phyloP scores from a whole-genome alignment of 1,140 invertebrate species.

The Drosophila nikananu region DNA sequence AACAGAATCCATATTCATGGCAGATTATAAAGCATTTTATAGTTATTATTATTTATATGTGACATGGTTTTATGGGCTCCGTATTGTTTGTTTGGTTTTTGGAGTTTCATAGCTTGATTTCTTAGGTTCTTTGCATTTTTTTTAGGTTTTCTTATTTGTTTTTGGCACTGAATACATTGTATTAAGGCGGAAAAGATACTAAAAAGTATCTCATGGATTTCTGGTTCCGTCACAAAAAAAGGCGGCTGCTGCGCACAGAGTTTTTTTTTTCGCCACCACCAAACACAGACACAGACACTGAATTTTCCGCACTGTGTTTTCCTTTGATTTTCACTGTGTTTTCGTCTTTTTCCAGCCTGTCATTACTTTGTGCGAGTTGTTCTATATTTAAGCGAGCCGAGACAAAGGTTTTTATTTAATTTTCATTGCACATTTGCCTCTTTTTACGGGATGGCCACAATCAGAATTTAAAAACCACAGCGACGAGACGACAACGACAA shows the following conservation, averaged over 20 bases:
- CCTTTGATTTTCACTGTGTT: background rate
- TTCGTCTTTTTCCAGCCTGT: constrained; percentile 18
- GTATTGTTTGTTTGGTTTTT: constrained; percentile 26
- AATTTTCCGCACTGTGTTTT: constrained; percentile 34
- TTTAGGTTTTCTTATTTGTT: background rate
- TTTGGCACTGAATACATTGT: constrained; percentile 8
- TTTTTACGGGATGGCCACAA: constrained; percentile 74
- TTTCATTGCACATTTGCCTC: constrained; percentile 67
- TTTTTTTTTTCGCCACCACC: constrained; percentile 50
- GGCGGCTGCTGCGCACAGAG: constrained; percentile 79
- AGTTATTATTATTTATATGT: constrained; percentile 22
- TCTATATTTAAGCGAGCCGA: constrained; percentile 30
- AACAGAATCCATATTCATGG: constrained; percentile 25
- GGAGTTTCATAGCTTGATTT: background rate
- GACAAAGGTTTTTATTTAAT: constrained; percentile 41
- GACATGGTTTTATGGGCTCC: constrained; percentile 18
- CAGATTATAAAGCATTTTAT: constrained; percentile 25
- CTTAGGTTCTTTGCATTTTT: background rate
- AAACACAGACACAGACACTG: constrained; percentile 43
- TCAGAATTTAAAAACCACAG: constrained; percentile 78
- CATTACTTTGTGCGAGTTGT: constrained; percentile 28
- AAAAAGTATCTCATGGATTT: constrained; percentile 37
- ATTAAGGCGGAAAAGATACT: constrained; percentile 9
- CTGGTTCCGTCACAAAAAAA: constrained; percentile 57
- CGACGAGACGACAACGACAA: constrained; percentile 72